Percentiles rank a stretch among this genome's conserved stretches.
Conservation (phyloP, 1,140 invertebrate genomes). For the Anoplolepis gracilipes region DNA sequence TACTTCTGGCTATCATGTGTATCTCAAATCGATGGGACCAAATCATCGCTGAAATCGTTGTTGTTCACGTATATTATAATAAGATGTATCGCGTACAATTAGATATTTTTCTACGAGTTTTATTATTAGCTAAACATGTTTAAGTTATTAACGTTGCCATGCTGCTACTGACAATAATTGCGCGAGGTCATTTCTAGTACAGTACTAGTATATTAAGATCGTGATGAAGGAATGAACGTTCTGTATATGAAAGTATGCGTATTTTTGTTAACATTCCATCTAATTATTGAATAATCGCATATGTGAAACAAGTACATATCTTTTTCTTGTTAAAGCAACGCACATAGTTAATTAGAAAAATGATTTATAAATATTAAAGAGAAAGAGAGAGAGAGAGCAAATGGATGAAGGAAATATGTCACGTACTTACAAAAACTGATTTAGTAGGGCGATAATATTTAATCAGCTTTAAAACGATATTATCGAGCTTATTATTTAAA, state of each 20-base stretch:
- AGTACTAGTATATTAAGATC: not conserved
- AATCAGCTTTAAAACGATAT: not conserved
- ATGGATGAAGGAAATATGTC: slow-evolving; percentile 33
- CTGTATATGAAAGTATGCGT: not conserved
- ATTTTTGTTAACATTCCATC: slow-evolving; percentile 44
- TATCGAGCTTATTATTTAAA: not conserved
- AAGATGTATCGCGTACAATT: not conserved
- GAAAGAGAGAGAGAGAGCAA: not conserved
- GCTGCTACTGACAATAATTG: not conserved
- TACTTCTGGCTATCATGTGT: not conserved
- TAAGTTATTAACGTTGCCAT: slow-evolving; percentile 51
- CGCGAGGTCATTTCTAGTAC: not conserved
- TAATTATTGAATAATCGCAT: slow-evolving; percentile 23
- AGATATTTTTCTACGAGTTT: slow-evolving; percentile 52
- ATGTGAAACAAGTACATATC: slow-evolving; percentile 9
- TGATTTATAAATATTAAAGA: slow-evolving; percentile 7
- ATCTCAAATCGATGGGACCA: slow-evolving; percentile 29
- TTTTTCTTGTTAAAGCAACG: slow-evolving; percentile 12
- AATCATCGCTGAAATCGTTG: not conserved
- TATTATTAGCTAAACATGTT: slow-evolving; percentile 14
- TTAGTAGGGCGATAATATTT: slow-evolving; percentile 6
- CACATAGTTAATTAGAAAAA: not conserved
- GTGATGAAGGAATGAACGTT: not conserved
- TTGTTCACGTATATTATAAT: not conserved
- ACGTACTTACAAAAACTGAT: not conserved